These are phyloP conservation scores for Sakesphorus luctuosus DNA, from an alignment of 2,113 vertebrate genomes.

Conservation along the genomic window DNA sequence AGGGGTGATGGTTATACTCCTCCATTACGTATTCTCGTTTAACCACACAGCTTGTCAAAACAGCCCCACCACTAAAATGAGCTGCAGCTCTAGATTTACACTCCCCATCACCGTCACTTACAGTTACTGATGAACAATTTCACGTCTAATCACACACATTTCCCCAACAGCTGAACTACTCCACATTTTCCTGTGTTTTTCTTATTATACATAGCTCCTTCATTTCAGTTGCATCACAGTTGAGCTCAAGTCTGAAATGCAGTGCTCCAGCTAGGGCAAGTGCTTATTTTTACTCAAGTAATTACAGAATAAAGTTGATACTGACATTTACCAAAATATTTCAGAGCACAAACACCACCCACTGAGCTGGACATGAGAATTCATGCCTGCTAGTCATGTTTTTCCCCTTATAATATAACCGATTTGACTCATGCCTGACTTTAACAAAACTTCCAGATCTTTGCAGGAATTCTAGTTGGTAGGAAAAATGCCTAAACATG, in stretches of 20 bases:
- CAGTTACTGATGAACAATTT: not conserved
- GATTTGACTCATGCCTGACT: not conserved
- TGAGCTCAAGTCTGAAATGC: conserved; percentile 5
- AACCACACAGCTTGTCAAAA: conserved; percentile 29
- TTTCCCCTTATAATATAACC: not conserved
- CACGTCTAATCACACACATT: not conserved
- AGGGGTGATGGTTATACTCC: not conserved
- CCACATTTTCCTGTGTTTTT: conserved; percentile 3
- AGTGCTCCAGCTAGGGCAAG: conserved; percentile 12
- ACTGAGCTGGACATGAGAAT: conserved; percentile 6
- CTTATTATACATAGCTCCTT: not conserved
- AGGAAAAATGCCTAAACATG: not conserved
- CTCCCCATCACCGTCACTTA: not conserved
- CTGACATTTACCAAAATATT: conserved; percentile 60
- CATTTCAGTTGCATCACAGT: conserved; percentile 9
- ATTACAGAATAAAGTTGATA: conserved; percentile 29
- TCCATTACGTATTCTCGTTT: not conserved
- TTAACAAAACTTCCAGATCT: not conserved
- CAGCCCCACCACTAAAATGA: not conserved
- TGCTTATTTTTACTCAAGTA: conserved; percentile 54
- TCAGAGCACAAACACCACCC: conserved; percentile 1
- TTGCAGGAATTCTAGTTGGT: not conserved
- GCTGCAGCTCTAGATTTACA: not conserved
- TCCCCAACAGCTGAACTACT: not conserved
- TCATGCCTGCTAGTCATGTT: not conserved